Evolutionary conservation across 2,888 invertebrate genomes (phyloP).

Genomic region (Drosophila rubida): DNA sequence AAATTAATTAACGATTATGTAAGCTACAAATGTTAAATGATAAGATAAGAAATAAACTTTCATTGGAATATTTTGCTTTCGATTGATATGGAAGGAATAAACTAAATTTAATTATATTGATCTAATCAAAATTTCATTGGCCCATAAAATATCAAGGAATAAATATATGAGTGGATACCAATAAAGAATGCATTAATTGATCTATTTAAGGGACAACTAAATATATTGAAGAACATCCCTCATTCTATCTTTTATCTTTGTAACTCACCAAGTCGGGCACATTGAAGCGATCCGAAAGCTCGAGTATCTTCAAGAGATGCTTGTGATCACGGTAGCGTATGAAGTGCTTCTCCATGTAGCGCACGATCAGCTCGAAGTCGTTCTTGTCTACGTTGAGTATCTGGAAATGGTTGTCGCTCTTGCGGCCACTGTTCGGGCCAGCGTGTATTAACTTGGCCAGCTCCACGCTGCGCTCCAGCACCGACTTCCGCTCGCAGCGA

Average conservation of each 20-base stretch:
- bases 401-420: slow-evolving; percentile 84
- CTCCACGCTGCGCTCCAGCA: slow-evolving; percentile 84
- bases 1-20: too few relatives aligned
- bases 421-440: slow-evolving; percentile 84
- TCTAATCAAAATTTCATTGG: too few relatives aligned
- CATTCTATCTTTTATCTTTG: background rate
- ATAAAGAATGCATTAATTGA: too few relatives aligned
- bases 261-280: slow-evolving; percentile 84
- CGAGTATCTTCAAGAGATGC: slow-evolving; percentile 84
- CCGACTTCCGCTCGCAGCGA: slow-evolving; percentile 83
- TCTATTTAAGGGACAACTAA: too few relatives aligned
- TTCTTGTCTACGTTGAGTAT: slow-evolving; percentile 84
- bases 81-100: too few relatives aligned
- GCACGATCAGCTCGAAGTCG: slow-evolving; percentile 84
- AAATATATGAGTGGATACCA: too few relatives aligned
- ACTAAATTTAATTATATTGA: background rate
- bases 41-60: too few relatives aligned
- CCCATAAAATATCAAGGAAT: too few relatives aligned
- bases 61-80: too few relatives aligned
- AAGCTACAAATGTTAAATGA: too few relatives aligned
- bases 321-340: slow-evolving; percentile 84
- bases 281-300: slow-evolving; percentile 84
- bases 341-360: slow-evolving; percentile 84
- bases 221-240: too few relatives aligned
- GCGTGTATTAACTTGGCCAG: slow-evolving; percentile 84